Evolutionary conservation across 2,888 invertebrate genomes (phyloP), one percentile per base, ranked within the genome.

Genomic region (Pelosia muscerda): DNA sequence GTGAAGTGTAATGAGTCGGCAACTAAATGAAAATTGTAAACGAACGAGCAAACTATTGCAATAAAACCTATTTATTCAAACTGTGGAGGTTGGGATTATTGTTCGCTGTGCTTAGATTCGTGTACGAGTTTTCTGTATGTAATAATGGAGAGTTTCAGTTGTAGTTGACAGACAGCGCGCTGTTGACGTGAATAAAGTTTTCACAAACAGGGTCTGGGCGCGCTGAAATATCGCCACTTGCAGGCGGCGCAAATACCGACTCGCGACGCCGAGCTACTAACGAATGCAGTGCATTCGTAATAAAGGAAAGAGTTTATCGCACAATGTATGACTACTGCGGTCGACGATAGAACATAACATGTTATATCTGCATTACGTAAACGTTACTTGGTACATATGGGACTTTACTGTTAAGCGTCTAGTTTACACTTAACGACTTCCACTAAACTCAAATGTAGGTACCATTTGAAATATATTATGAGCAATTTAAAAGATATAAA

Each of bases 131-230:
- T 81, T 79, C 72, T 83, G 81, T 81, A 78, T 84, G 78, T 80
- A 79, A 81, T 81, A 81, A 79, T 82, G 79, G 79, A 66, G 75
- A 76, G 82, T 85, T 81, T 76, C 75, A 79, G 81, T 83, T 81
- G 79, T 76, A 84, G 84, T 83, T 89, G 89, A 90, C 89, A 88
- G 88, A 88, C 88, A 88, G 84, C 80, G 79, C 80, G 79, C 82
- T 85, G 86, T 87, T 87, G 86, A 89, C 83, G 87, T 84, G 87
- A 89, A 89, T 88, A 91, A 90, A 92, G 88, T 91, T 91, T 90
- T 90, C 89, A 87, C 88, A 88, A 88, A 88, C 88, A 86, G 83
- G 82, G 82, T 78, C 82, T 82, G 85, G 82, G 84, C 77, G 75
- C 77, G 79, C 80, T 86, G 86, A 85, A 85, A 88, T 92, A 90